Conservation (phyloP, 2,797 vertebrate genomes). For the Hypotaenidia okinawae region DNA sequence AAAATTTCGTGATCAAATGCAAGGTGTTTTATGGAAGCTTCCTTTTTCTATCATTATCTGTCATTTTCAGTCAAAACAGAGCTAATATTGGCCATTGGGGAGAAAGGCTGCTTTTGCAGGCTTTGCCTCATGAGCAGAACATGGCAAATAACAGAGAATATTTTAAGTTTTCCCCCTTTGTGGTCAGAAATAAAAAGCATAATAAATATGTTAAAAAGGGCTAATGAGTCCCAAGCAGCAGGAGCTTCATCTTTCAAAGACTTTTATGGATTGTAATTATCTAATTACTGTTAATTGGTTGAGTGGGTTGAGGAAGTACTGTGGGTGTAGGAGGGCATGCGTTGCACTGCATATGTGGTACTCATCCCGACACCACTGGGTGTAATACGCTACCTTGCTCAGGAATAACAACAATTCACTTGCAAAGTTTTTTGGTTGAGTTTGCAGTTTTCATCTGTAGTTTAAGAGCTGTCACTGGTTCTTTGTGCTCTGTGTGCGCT, state of each 20-base stretch:
- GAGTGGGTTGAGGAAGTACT: slow-evolving; percentile 36
- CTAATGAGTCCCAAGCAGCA: slow-evolving; percentile 62
- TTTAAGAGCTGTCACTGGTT: neutral
- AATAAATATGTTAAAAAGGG: slow-evolving; percentile 63
- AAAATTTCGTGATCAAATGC: neutral
- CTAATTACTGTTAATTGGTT: slow-evolving; percentile 73
- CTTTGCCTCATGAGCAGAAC: slow-evolving; percentile 31
- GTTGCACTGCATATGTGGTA: neutral
- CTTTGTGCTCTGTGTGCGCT: neutral
- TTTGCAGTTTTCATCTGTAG: neutral
- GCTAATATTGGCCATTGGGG: slow-evolving; percentile 23
- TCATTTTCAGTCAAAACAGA: slow-evolving; percentile 48
- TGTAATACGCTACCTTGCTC: neutral
- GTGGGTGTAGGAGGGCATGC: neutral
- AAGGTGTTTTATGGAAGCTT: slow-evolving; percentile 32
- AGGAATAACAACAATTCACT: slow-evolving; percentile 6
- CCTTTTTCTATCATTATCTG: neutral
- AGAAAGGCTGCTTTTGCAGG: slow-evolving; percentile 1
- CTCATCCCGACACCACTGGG: neutral
- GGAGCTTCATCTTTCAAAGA: slow-evolving; percentile 54
- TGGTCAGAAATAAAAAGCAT: slow-evolving; percentile 58
- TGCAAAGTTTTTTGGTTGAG: neutral
- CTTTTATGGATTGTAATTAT: slow-evolving; percentile 64
- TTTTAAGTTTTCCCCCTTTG: slow-evolving; percentile 46
- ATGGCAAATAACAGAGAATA: slow-evolving; percentile 11